These are phyloP conservation scores for Monoplex corrugatus DNA, from an alignment of 2,888 invertebrate genomes.

Conservation along the genomic window DNA sequence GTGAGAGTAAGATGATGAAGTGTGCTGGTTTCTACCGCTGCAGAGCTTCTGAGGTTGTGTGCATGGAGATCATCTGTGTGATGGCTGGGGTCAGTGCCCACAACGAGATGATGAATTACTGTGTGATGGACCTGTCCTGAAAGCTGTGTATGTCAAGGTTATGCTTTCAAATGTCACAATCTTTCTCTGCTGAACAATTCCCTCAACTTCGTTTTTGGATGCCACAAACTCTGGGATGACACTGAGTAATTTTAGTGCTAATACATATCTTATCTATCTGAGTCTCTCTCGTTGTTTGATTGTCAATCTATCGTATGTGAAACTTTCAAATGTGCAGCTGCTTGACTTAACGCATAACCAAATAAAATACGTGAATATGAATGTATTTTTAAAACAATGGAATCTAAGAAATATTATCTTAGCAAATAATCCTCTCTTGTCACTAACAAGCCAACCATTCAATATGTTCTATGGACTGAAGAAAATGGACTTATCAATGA, in stretches of 20 bases:
- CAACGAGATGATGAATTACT: conserved; percentile 1
- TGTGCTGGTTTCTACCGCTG: conserved; percentile 4
- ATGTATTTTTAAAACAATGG: background rate
- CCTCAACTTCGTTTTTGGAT: background rate
- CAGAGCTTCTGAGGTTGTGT: background rate
- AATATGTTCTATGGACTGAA: background rate
- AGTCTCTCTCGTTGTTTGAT: background rate
- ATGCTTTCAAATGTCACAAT: background rate
- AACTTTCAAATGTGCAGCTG: background rate
- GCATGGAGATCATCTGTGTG: background rate
- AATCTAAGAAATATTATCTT: background rate
- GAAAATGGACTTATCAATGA: background rate
- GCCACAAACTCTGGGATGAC: background rate
- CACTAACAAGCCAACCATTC: background rate
- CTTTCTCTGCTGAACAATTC: background rate
- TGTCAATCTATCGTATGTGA: background rate
- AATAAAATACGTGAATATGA: background rate
- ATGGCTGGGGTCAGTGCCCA: conserved; percentile 11
- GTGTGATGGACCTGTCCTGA: background rate
- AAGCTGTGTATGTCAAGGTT: background rate
- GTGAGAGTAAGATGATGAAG: background rate
- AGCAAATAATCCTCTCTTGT: background rate
- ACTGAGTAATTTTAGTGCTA: background rate
- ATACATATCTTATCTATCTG: background rate
- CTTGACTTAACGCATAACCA: background rate